These are phyloP conservation scores for Trichomycterus rosablanca DNA, from an alignment of 2,113 vertebrate species.

Conservation along the genomic window DNA sequence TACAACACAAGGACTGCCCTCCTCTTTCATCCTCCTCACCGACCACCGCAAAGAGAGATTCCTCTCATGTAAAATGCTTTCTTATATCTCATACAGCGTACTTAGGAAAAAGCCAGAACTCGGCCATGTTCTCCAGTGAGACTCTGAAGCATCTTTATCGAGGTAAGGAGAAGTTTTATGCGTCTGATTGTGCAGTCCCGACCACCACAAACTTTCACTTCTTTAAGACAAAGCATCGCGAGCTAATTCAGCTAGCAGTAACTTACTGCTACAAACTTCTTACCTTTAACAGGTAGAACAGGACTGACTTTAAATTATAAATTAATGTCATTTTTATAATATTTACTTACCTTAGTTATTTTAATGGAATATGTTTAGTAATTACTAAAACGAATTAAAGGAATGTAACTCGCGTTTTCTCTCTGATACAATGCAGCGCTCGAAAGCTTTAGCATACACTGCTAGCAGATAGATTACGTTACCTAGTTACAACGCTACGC, in stretches of 20 bases:
- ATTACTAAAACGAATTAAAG: no score
- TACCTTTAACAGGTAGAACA: neutral
- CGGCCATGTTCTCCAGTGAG: slow-evolving; percentile 2
- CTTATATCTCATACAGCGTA: neutral
- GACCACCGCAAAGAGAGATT: slow-evolving; percentile 23
- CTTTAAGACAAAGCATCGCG: neutral
- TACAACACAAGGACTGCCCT: slow-evolving; percentile 32
- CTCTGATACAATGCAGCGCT: no score
- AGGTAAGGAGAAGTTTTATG: slow-evolving; percentile 17
- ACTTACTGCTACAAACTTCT: neutral
- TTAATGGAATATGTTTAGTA: no score
- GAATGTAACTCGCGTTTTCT: no score
- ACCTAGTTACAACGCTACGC: neutral
- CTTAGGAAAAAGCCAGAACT: neutral
- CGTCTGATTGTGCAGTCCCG: neutral
- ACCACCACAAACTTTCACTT: slow-evolving; percentile 6
- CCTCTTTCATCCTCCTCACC: slow-evolving; percentile 10
- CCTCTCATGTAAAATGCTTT: slow-evolving; percentile 7
- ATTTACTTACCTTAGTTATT: no score
- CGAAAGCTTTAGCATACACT: neutral
- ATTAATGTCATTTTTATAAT: no score
- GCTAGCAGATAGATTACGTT: neutral
- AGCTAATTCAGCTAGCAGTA: slow-evolving; percentile 8
- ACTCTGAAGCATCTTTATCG: slow-evolving; percentile 11
- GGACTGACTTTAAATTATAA: no score